Base-by-base conservation (phyloP, 2,797 vertebrate species). In the Mus caroli region DNA sequence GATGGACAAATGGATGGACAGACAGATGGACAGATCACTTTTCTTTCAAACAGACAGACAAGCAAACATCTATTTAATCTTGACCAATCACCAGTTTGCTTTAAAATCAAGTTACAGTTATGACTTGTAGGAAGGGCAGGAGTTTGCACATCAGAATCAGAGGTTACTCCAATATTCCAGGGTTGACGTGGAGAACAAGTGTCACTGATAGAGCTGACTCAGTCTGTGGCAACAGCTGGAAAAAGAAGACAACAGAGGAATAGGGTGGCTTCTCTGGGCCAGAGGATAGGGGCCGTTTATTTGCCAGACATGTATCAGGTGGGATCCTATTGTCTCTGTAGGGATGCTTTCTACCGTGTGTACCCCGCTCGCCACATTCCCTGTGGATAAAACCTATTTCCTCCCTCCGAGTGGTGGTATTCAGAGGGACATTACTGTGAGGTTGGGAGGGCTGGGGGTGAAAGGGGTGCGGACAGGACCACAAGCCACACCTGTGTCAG, bases 31-130 rank as follows among this genome's bases (percentile, higher is more conserved):
- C 22, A 17, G 1, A 43, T 17, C 20, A 60, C 31, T 20, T 69
- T 22, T 67, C 71, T 75, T 96, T 52, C 34, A 94, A 88, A 90
- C 73, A 95, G 20, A 60, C 24, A 64, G 64, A 28, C 40, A 87
- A 86, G 43, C 15, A 85, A 50, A 85, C 13, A 19, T 26, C 8
- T 54, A 46, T 54, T 92, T 78, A 54, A 90, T 94, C 85, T 85
- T 86, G 67, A 34, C 8, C 54, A 54, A 4, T 40, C 31, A 22
- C 17, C 6, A 24, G 71, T 94, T 90, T 58, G 26, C 43, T 94
- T 91, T 94, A 56, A 13, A 92, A 58, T 11, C 37, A 28, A n/a
- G 19, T 84, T 95, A 82, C 67, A 83, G 96, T 93, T 94, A 54
- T 15, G 85, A 62, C 76, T 93, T 82, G 24, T 0, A 22, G 79